A percentile compares a stretch with the other conserved stretches of the same genome.
phyloP scores from a whole-genome alignment of 2,797 vertebrate genomes.

The Gadopsis marmoratus region DNA sequence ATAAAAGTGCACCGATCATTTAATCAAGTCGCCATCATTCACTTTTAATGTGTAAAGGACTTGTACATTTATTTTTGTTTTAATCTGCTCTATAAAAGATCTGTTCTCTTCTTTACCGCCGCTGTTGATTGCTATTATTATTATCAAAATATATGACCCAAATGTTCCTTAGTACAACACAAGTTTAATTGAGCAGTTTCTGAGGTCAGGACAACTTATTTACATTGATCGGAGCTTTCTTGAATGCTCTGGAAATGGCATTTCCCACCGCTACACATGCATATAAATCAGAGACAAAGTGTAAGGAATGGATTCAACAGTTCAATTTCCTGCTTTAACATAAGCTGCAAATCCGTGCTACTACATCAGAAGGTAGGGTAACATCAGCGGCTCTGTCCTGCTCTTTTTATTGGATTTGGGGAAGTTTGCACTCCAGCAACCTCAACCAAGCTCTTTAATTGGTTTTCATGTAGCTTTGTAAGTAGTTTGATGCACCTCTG shows the following conservation, averaged over 20 bases:
- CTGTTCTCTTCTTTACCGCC: background rate
- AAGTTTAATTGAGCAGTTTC: background rate
- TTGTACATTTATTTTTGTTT: background rate
- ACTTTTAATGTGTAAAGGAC: slow-evolving; percentile 7
- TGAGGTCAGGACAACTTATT: background rate
- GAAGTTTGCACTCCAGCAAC: too few species aligned
- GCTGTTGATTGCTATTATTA: background rate
- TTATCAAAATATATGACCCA: background rate
- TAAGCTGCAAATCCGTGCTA: background rate
- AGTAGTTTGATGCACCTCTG: background rate
- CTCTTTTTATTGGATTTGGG: too few species aligned
- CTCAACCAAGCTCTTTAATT: too few species aligned
- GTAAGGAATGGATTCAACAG: background rate
- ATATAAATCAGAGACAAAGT: background rate
- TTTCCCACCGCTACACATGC: background rate
- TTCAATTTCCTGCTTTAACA: background rate
- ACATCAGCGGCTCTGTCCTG: too few species aligned
- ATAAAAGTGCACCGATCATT: slow-evolving; percentile 32
- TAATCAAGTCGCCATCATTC: slow-evolving; percentile 1
- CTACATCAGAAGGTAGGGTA: too few species aligned
- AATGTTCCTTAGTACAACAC: background rate
- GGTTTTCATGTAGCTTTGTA: background rate
- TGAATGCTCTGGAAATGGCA: background rate
- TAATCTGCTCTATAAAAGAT: background rate
- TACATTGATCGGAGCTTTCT: background rate